Evolutionary conservation across 2,113 vertebrate species (phyloP).

Genomic region (Alligator mississippiensis): DNA sequence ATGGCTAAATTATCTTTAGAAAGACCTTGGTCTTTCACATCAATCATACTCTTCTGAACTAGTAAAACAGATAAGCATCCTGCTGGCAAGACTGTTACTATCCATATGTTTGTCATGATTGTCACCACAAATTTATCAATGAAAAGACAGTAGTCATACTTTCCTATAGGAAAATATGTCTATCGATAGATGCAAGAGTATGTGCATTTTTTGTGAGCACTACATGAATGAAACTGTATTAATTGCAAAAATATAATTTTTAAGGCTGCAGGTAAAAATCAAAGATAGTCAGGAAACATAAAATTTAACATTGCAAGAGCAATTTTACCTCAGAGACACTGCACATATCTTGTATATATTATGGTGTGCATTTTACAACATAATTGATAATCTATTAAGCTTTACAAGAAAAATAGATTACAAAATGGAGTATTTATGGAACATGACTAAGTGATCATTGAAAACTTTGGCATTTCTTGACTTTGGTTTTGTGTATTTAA

Average conservation of each 20-base stretch:
- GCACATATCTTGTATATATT: conserved; percentile 36
- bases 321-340: conserved; percentile 5
- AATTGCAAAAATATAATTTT: not conserved
- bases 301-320: conserved; percentile 32
- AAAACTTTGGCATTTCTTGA: conserved; percentile 50
- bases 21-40: conserved; percentile 83
- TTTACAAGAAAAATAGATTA: conserved; percentile 12
- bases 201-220: conserved; percentile 36
- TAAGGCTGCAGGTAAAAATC: conserved; percentile 21
- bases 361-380: conserved; percentile 44
- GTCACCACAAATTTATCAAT: conserved; percentile 77
- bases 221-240: not conserved
- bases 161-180: conserved; percentile 66
- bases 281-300: conserved; percentile 39
- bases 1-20: conserved; percentile 87
- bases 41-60: conserved; percentile 83
- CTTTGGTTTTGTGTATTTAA: conserved; percentile 14
- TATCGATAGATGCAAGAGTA: conserved; percentile 31
- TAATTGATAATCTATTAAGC: conserved; percentile 66
- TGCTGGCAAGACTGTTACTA: conserved; percentile 77
- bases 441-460: not conserved
- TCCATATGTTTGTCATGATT: conserved; percentile 75
- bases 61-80: conserved; percentile 83
- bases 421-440: not conserved
- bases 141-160: conserved; percentile 62